Conservation (phyloP, 2,888 invertebrate species). For the Platynereis dumerilii region DNA sequence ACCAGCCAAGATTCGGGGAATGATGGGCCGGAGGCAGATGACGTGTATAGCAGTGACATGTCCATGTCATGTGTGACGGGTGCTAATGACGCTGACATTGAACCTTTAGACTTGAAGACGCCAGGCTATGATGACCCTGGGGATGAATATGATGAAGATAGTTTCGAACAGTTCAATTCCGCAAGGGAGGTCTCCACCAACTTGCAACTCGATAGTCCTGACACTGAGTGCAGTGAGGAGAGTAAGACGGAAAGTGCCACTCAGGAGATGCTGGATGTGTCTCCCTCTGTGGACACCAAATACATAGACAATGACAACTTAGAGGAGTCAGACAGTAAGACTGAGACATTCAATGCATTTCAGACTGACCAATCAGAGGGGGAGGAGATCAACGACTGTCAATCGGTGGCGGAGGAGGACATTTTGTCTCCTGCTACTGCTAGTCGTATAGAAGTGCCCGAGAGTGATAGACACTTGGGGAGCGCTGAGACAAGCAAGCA, state of each 20-base stretch:
- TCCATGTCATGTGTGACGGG: background rate
- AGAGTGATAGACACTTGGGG: no score
- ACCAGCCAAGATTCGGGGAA: conserved; percentile 1
- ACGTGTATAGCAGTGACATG: background rate
- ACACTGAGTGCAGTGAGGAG: background rate
- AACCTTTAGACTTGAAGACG: conserved; percentile 14
- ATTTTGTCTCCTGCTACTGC: no score
- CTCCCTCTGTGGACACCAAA: background rate
- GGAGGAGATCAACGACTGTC: background rate
- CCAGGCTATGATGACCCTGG: conserved; percentile 1
- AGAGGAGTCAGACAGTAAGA: background rate
- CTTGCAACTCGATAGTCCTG: background rate
- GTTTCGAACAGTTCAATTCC: background rate
- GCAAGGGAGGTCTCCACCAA: background rate
- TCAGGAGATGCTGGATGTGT: no score
- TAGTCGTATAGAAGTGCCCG: no score
- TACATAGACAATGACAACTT: background rate
- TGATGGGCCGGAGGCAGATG: background rate
- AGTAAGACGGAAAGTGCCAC: conserved; percentile 2
- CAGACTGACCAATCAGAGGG: background rate
- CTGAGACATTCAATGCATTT: background rate
- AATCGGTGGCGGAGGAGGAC: background rate
- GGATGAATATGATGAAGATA: conserved; percentile 1
- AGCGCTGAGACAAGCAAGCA: no score
- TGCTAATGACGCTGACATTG: background rate